These are phyloP conservation scores for Cataglyphis rosenhaueri DNA, from an alignment of 2,888 invertebrate genomes.

Conservation along the genomic window DNA sequence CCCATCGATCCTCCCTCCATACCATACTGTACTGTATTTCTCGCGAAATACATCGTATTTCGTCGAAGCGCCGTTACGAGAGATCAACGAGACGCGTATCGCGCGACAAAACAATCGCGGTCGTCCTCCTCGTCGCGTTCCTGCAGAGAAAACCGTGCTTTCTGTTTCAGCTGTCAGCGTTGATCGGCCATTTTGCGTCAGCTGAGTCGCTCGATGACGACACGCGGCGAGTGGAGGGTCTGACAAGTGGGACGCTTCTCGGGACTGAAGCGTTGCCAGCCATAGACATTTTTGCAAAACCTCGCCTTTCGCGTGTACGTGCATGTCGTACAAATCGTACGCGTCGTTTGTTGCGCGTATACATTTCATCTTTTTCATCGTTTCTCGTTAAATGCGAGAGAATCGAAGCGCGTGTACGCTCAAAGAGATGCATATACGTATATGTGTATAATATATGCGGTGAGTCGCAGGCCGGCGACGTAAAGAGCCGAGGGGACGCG, in stretches of 20 bases:
- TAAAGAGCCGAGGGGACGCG: not conserved
- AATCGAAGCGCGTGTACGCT: no score
- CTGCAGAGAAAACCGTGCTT: slow-evolving; percentile 60
- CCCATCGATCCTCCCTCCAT: slow-evolving; percentile 52
- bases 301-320: not conserved
- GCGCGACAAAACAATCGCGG: not conserved
- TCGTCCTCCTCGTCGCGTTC: slow-evolving; percentile 30
- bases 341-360: not conserved
- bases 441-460: no score
- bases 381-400: not conserved
- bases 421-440: not conserved
- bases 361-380: not conserved
- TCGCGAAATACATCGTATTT: slow-evolving; percentile 60
- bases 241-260: not conserved
- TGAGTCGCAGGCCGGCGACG: not conserved
- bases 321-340: not conserved
- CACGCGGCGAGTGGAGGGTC: slow-evolving; percentile 72
- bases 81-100: not conserved
- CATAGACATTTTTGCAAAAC: slow-evolving; percentile 1
- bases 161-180: slow-evolving; percentile 73
- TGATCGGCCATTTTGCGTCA: slow-evolving; percentile 74
- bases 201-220: slow-evolving; percentile 76
- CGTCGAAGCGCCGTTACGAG: not conserved
- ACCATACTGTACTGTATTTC: slow-evolving; percentile 64
- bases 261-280: not conserved